phyloP scores from a whole-genome alignment of 1,140 invertebrate genomes.

The Papilio aristodemus region DNA sequence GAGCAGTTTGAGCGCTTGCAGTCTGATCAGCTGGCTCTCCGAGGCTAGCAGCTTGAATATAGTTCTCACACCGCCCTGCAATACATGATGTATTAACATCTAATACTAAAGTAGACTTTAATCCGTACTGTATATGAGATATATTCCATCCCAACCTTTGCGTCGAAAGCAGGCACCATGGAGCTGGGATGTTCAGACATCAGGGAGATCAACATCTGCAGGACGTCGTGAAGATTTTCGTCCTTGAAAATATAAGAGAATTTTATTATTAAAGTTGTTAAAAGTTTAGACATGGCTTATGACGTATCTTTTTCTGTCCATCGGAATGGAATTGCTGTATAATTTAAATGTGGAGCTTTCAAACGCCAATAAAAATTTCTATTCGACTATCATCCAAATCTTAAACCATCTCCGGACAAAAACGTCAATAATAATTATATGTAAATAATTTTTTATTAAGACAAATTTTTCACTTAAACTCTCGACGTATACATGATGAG shows the following conservation, averaged over 20 bases:
- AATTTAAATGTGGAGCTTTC: no score
- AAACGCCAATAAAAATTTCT: no score
- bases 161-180: slow-evolving; percentile 99
- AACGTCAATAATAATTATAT: no score
- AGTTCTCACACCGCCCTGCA: slow-evolving; percentile 94
- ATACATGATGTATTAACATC: slow-evolving; percentile 31
- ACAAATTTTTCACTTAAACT: no score
- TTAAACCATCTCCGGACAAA: no score
- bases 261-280: no score
- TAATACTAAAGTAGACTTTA: neutral
- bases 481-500: no score
- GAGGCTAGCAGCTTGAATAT: slow-evolving; percentile 98
- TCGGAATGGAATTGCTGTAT: no score
- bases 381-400: no score
- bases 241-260: slow-evolving; percentile 83
- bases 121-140: neutral
- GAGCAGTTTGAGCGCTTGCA: slow-evolving; percentile 97
- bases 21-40: slow-evolving; percentile 95
- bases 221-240: slow-evolving; percentile 98
- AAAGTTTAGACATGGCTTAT: no score
- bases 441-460: no score
- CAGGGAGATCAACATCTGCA: slow-evolving; percentile 97
- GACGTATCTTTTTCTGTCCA: no score
- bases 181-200: slow-evolving; percentile 99
- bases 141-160: slow-evolving; percentile 78